Evolutionary conservation across 2,113 vertebrate genomes (phyloP), one percentile per base, ranked within the genome.

Genomic region (Callopanchax toddi): DNA sequence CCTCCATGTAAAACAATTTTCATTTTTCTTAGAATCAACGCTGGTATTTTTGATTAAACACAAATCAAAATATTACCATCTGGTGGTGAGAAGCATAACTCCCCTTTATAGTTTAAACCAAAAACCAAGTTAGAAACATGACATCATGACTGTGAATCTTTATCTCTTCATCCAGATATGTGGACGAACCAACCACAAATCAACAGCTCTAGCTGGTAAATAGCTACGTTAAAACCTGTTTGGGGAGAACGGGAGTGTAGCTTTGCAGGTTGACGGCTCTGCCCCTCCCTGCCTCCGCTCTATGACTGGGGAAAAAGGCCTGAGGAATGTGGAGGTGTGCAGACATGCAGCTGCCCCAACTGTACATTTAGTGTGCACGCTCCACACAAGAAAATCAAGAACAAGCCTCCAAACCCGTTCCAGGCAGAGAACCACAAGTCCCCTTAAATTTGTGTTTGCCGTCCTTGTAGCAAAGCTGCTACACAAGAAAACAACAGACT

Each of bases 271-370:
- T 84, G 82, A 72, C 81, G 81, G 77, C 69, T 10, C 39, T 3
- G 80, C 86, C 86, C 72, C 83, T 83, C 91, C 91, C 86, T 84
- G 17, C 55, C 39, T 67, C 65, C 62, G 52, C 67, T 75, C 54
- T 85, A 71, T 50, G 63, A 79, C 71, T 82, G 64, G 37, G 63
- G 69, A 53, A 78, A 67, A 79, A 65, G 59, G 74, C 52, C 77
- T 70, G 72, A 88, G 89, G 91, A 93, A 93, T 93, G 91, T 90
- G 87, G 87, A 93, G 91, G 90, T 92, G 91, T 93, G 91, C 83
- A 87, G 91, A 92, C 91, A 88, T 87, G 91, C 84, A 91, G 75
- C 78, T 26, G 49, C 72, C 74, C 43, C 45, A 61, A 79, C 55
- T 49, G 67, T 58, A 62, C 48, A 53, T 51, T 32, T 48, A 65